Percentiles rank a stretch among this genome's conserved stretches.
These are phyloP conservation scores for Dinothrombium tinctorium DNA, from an alignment of 1,140 invertebrate genomes.

Conservation along the genomic window DNA sequence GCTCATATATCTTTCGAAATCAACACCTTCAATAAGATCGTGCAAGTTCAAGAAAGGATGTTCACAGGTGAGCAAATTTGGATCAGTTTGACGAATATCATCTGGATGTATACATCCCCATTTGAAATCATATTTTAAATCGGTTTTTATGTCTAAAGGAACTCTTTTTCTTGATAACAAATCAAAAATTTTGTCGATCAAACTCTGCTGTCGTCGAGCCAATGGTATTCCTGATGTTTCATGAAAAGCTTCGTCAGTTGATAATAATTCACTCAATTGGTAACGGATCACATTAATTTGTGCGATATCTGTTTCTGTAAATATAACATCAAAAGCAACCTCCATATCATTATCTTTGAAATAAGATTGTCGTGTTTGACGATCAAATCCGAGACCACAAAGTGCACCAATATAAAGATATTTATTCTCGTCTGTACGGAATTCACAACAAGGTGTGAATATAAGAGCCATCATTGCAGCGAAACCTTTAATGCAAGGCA, in stretches of 20 bases:
- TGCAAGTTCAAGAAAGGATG: no score
- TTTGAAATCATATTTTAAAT: background rate
- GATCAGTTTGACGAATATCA: no score
- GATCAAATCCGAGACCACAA: slow-evolving; percentile 49
- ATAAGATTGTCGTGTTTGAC: slow-evolving; percentile 25
- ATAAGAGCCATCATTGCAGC: slow-evolving; percentile 43
- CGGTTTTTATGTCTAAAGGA: background rate
- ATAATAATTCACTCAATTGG: slow-evolving; percentile 5
- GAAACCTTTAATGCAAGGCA: slow-evolving; percentile 63
- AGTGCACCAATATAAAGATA: slow-evolving; percentile 43
- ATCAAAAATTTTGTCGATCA: background rate
- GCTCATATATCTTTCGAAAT: no score
- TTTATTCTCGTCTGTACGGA: slow-evolving; percentile 30
- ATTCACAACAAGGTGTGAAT: slow-evolving; percentile 53
- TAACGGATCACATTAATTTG: slow-evolving; percentile 10
- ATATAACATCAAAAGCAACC: slow-evolving; percentile 35
- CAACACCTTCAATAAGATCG: no score
- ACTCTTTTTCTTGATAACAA: background rate
- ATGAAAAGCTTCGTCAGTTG: background rate
- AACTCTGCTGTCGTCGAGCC: background rate
- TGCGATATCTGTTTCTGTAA: slow-evolving; percentile 17
- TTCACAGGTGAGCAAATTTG: no score
- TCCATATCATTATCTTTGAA: slow-evolving; percentile 63
- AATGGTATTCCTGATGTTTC: background rate
- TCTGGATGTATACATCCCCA: no score